Conservation (phyloP, 2,888 invertebrate genomes). For the Lasioglossum lativentre region DNA sequence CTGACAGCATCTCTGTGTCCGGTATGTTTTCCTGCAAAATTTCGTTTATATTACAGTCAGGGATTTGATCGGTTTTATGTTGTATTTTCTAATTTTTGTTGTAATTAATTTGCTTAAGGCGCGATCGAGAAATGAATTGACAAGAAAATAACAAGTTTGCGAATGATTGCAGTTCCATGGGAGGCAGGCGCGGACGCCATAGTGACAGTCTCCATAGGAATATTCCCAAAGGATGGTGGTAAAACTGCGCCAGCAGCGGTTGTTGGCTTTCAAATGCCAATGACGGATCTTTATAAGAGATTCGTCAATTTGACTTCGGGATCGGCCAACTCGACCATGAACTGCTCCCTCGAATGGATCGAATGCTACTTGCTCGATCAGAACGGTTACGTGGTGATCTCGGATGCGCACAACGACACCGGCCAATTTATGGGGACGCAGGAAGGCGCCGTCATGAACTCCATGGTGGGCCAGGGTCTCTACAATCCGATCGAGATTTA, state of each 20-base stretch:
- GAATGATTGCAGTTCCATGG: conserved; percentile 73
- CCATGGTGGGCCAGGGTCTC: conserved; percentile 90
- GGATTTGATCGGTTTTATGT: too few species aligned
- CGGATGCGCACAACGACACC: conserved; percentile 88
- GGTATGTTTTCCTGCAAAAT: conserved; percentile 66
- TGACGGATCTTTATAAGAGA: conserved; percentile 88
- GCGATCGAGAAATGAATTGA: background rate
- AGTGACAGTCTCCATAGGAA: conserved; percentile 93
- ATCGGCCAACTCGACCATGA: conserved; percentile 83
- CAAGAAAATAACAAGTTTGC: background rate
- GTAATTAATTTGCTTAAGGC: too few species aligned
- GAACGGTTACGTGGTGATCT: conserved; percentile 94
- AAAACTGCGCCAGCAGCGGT: conserved; percentile 94
- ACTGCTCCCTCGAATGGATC: conserved; percentile 76
- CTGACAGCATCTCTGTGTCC: conserved; percentile 85
- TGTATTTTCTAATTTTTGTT: background rate
- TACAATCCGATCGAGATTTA: conserved; percentile 92
- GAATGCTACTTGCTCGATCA: conserved; percentile 96
- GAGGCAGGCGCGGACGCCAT: conserved; percentile 86
- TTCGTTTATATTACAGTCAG: too few species aligned
- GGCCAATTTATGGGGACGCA: conserved; percentile 95
- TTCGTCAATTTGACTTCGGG: conserved; percentile 90
- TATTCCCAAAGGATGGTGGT: conserved; percentile 92
- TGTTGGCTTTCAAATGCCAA: conserved; percentile 94
- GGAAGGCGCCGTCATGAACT: conserved; percentile 91